phyloP scores from a whole-genome alignment of 2,888 invertebrate genomes.

The Drosophila niveifrons region DNA sequence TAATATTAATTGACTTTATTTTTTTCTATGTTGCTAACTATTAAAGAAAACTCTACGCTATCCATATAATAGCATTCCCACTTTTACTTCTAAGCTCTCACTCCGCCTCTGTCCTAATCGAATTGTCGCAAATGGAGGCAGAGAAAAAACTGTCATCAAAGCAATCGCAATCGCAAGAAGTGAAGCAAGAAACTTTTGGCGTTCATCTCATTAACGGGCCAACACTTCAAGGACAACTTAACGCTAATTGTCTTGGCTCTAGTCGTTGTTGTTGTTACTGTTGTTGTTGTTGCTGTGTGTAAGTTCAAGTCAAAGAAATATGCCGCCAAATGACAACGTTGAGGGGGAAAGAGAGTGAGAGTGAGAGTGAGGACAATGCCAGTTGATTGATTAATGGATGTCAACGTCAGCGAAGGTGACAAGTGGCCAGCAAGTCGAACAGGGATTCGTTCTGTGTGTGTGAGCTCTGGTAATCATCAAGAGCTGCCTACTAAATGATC shows the following conservation, averaged over 20 bases:
- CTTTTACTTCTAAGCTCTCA: no score
- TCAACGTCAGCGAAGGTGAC: conserved; percentile 74
- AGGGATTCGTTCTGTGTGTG: conserved; percentile 34
- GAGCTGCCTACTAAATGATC: conserved; percentile 67
- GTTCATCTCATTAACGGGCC: conserved; percentile 46
- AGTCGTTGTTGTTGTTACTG: conserved; percentile 4
- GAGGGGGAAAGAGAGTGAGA: background rate
- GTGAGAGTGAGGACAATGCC: conserved; percentile 25
- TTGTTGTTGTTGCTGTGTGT: conserved; percentile 9
- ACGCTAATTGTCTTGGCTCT: conserved; percentile 61
- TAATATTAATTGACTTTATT: no score
- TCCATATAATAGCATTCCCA: background rate
- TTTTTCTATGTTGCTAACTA: background rate
- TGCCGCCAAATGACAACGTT: conserved; percentile 35
- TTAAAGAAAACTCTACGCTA: background rate
- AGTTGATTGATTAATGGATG: conserved; percentile 78
- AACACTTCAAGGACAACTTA: conserved; percentile 51
- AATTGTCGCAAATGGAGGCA: background rate
- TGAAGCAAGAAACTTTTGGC: conserved; percentile 40
- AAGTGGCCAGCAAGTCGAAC: conserved; percentile 68
- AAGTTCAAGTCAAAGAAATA: conserved; percentile 34
- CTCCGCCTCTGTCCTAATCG: conserved; percentile 20
- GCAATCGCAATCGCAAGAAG: conserved; percentile 1
- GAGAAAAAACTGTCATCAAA: conserved; percentile 28
- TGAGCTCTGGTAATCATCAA: conserved; percentile 33